Base-by-base conservation (phyloP, 2,797 vertebrate species). In the Oreonectes daqikongensis region DNA sequence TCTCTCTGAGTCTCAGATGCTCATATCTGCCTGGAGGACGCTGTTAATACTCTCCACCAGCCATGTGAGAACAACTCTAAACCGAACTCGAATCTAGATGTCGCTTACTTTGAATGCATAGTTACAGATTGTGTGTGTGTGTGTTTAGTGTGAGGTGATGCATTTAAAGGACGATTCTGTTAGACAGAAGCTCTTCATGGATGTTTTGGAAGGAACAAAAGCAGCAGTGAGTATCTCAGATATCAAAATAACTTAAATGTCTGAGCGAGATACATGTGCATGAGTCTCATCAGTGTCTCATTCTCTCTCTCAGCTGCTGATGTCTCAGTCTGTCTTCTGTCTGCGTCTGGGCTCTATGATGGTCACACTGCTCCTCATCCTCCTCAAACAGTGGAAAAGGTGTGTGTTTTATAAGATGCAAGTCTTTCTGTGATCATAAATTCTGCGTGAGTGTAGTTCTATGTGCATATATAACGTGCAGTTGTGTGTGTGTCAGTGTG, bases 1-100 rank as follows among this genome's bases (percentile, higher is more conserved):
- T 28, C 61, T 95, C 28, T 75, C 93, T 0, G 97, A 99, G 77
- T 95, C 94, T 32, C 96, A 98, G 75, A 96, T 96, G 95, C 89
- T 99, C 80, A 94, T 99, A 84, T 97, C 97, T 0, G 97, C 97
- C 50, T 99, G 98, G 98, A 83, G 97, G 77, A 95, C 96, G 89
- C 89, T 98, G 79, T 95, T 99, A 11, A 95, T 99, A 66, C 94
- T 99, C 15, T 95, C 97, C 79, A 95, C 95, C 0, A 94, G 91
- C 78, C 93, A 95, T 0, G 95, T 96, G 86, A 89, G 94, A 76
- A 9, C 46, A 32, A 24, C 9, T 32, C 9, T 24, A 55, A 15
- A 55, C n/a, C 35, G 46, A 42, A 48, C 18, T n/a, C 17, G 6
- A 11, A n/a, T 17, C 48, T 50, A 20, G 7, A 20, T 2, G 0